Base-by-base conservation (phyloP, 2,797 vertebrate species). In the Serranus cabrilla region DNA sequence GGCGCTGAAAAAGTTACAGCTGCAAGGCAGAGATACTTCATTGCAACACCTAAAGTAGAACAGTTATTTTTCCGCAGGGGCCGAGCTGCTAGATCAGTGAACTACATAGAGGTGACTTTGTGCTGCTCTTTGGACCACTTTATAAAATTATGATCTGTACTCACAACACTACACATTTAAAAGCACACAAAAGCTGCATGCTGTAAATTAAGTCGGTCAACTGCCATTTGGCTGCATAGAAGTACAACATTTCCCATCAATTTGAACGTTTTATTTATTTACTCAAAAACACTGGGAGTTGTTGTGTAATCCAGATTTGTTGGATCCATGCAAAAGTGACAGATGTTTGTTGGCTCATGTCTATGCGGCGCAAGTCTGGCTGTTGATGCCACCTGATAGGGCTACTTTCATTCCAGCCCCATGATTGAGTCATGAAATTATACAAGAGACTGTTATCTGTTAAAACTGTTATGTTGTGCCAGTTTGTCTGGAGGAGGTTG, bases 1-100 rank as follows among this genome's bases (percentile, higher is more conserved):
- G 43, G 50, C 58, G 83, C 58, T 64, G 34, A 77, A 78, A 80
- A 81, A 71, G 72, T 56, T 57, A 20, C 65, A 61, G 70, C 72
- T 80, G 82, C 57, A 42, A 68, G 58, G 68, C 74, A 52, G 49
- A 55, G 72, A 74, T 34, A 47, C 55, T 57, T 81, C 40, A 74
- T 13, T 82, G 70, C 79, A 72, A 47, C 42, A 76, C 47, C 71
- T 62, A 56, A 86, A 90, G 83, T 90, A 51, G 84, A 85, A 43
- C 87, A 89, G 79, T 70, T 83, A 63, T 80, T 87, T 87, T 85
- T 79, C 72, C 74, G 75, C 68, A 39, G 65, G 31, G 57, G 59
- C 67, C 51, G 12, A 8, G 46, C 50, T n/a, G 76, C 27, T 77
- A 34, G n/a, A 71, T 59, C 17, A 18, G 60, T 77, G 69, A 78